phyloP scores from a whole-genome alignment of 2,888 invertebrate genomes.

The Heliothis peltigera region DNA sequence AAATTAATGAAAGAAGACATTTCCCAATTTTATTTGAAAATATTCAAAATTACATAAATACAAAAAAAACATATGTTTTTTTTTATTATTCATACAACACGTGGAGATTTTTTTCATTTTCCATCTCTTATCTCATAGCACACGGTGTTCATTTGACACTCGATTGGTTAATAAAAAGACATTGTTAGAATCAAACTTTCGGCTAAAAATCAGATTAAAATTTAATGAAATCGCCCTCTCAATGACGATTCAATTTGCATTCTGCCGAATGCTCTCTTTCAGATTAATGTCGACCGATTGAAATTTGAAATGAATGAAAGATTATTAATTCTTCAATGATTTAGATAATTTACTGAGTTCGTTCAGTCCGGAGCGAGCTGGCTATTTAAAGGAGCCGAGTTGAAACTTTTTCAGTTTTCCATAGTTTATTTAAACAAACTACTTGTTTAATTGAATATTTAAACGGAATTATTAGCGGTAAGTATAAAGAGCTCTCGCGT shows the following conservation, averaged over 20 bases:
- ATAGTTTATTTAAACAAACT: slow-evolving; percentile 45
- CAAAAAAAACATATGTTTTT: too few species aligned
- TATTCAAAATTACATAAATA: too few species aligned
- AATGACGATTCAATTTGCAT: slow-evolving; percentile 61
- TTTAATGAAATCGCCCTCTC: slow-evolving; percentile 51
- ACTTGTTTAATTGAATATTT: slow-evolving; percentile 57
- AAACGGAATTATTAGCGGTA: slow-evolving; percentile 25
- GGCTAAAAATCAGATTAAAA: slow-evolving; percentile 54
- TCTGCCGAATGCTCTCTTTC: slow-evolving; percentile 67
- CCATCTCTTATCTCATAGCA: too few species aligned
- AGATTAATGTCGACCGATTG: slow-evolving; percentile 60
- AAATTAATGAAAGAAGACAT: too few species aligned
- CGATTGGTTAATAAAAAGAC: too few species aligned
- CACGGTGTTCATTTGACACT: too few species aligned
- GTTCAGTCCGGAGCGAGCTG: slow-evolving; percentile 20
- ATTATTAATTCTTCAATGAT: slow-evolving; percentile 65
- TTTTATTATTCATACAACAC: too few species aligned
- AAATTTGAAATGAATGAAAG: slow-evolving; percentile 62
- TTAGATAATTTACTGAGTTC: slow-evolving; percentile 64
- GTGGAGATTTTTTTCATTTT: too few species aligned
- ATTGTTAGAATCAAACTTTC: slow-evolving; percentile 43
- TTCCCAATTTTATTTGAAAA: too few species aligned
- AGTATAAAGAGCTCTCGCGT: slow-evolving; percentile 21
- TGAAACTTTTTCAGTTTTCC: slow-evolving; percentile 38
- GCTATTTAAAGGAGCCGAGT: slow-evolving; percentile 36